These are phyloP conservation scores for Parauchenoglanis ngamensis DNA, from an alignment of 2,797 vertebrate species.

Conservation along the genomic window DNA sequence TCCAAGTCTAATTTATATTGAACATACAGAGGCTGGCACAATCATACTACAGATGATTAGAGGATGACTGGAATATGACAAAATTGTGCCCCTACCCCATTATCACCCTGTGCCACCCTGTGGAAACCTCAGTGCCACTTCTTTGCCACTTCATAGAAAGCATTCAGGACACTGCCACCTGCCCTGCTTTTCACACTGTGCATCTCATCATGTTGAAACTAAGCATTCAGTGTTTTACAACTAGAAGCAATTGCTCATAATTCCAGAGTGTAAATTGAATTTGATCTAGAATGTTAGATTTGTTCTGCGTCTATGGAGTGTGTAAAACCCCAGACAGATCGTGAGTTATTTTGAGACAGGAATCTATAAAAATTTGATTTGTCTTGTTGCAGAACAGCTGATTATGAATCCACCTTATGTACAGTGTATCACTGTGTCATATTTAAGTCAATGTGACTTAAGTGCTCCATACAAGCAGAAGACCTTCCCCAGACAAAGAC, in stretches of 20 bases:
- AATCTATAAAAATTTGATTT: constrained; percentile 9
- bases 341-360: background rate
- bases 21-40: background rate
- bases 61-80: background rate
- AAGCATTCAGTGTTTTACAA: background rate
- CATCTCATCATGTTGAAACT: background rate
- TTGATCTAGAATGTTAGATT: background rate
- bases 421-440: background rate
- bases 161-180: background rate
- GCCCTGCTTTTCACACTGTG: background rate
- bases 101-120: background rate
- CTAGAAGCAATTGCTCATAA: background rate
- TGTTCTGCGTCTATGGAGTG: background rate
- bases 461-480: background rate
- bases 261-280: background rate
- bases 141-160: background rate
- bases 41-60: background rate
- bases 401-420: background rate
- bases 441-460: background rate
- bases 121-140: background rate
- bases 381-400: background rate
- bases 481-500: background rate
- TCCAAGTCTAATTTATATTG: background rate
- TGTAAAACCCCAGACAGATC: background rate
- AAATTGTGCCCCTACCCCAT: background rate